Evolutionary conservation across 2,113 vertebrate species (phyloP).

Genomic region (Rhinopomastus cyanomelas): DNA sequence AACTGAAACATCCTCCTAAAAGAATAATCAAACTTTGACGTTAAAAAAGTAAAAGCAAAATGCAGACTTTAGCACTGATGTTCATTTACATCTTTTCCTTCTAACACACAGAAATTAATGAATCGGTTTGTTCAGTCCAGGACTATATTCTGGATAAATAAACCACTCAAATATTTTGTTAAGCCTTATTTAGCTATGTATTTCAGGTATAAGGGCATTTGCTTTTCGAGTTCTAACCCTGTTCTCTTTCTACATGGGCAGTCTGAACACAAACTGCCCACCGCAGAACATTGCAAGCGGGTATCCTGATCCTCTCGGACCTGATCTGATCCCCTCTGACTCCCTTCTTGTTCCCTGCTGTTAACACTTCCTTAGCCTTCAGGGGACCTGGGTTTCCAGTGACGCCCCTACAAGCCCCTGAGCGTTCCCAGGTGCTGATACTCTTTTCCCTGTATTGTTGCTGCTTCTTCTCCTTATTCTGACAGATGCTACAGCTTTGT

Average conservation of each 20-base stretch:
- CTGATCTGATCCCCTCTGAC: not conserved
- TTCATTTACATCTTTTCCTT: not conserved
- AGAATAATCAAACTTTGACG: not conserved
- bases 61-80: not conserved
- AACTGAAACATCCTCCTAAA: not conserved
- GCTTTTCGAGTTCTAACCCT: not conserved
- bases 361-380: not conserved
- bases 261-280: not conserved
- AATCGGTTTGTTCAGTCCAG: not conserved
- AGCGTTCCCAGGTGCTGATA: slow-evolving; percentile 16
- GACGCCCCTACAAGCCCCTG: not conserved
- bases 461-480: not conserved
- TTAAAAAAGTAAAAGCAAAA: not conserved
- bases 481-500: slow-evolving; percentile 1
- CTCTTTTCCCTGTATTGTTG: not conserved
- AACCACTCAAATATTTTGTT: not conserved
- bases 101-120: not conserved
- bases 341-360: not conserved
- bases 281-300: not conserved
- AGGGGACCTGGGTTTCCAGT: not conserved
- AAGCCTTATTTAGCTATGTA: not conserved
- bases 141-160: not conserved
- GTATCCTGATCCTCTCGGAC: not conserved
- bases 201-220: not conserved
- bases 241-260: not conserved